phyloP scores from a whole-genome alignment of 2,113 vertebrate genomes.

The Felis catus region F.catus_Fca126_mat1.0 CM031425.1:14322001-14322500 shows the following conservation, averaged over 20 bases:
- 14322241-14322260: background rate
- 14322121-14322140: background rate
- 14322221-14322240: background rate
- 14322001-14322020: background rate
- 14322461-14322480: conserved; percentile 14
- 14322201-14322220: background rate
- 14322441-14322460: background rate
- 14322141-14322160: background rate
- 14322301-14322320: background rate
- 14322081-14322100: background rate
- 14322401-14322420: conserved; percentile 5
- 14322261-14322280: background rate
- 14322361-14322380: background rate
- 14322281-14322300: background rate
- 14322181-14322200: background rate
- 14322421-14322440: background rate
- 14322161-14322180: background rate
- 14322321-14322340: background rate
- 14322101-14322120: background rate
- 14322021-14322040: background rate
- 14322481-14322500: conserved; percentile 16
- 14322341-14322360: background rate
- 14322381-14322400: background rate
- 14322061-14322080: background rate
- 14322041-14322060: background rate